Conservation (phyloP, 2,113 vertebrate genomes). For the Irena cyanogastra region DNA sequence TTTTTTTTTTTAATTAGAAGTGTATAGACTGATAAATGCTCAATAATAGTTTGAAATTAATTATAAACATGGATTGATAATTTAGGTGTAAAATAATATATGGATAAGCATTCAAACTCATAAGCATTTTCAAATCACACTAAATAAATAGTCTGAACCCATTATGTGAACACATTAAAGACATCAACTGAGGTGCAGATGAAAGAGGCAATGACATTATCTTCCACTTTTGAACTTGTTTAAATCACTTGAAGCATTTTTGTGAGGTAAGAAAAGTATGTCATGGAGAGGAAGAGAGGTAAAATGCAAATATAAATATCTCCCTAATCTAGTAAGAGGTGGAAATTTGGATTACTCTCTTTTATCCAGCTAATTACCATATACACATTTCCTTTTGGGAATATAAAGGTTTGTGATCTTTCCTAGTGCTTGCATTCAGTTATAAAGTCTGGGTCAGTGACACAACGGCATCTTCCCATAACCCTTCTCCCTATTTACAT, state of each 20-base stretch:
- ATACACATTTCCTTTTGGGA: neutral
- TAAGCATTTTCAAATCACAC: neutral
- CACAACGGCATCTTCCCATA: neutral
- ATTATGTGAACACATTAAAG: neutral
- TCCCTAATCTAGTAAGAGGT: neutral
- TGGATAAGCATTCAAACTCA: neutral
- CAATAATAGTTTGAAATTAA: neutral
- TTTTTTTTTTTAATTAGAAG: neutral
- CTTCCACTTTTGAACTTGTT: neutral
- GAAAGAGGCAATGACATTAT: neutral
- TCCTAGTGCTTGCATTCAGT: neutral
- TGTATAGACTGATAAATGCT: neutral
- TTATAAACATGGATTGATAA: neutral
- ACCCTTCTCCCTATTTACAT: neutral
- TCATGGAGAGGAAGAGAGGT: neutral
- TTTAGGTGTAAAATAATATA: neutral
- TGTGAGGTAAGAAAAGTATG: neutral
- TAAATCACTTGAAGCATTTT: neutral
- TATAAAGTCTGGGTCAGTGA: neutral
- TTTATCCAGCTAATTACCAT: neutral
- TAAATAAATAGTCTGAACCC: neutral
- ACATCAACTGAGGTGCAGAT: neutral
- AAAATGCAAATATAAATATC: neutral
- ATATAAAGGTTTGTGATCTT: neutral
- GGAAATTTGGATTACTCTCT: neutral